These are phyloP conservation scores for Microcebus jonahi DNA, from an alignment of 2,113 vertebrate genomes.

Conservation along the genomic window DNA sequence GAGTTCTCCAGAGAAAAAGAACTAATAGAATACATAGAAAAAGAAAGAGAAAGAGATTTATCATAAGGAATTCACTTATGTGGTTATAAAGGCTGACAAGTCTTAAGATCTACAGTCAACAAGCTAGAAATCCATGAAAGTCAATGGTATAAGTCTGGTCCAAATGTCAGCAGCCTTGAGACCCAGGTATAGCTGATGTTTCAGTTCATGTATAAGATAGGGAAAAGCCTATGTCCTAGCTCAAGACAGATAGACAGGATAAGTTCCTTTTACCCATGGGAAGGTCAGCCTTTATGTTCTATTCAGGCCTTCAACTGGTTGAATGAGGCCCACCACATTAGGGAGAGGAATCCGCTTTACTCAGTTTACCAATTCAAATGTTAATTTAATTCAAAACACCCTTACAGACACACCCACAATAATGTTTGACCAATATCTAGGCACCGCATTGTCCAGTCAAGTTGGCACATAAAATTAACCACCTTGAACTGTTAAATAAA, in stretches of 20 bases:
- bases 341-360: neutral
- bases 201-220: neutral
- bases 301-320: too few species aligned
- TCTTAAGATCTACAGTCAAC: neutral
- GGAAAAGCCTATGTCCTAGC: neutral
- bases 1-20: neutral
- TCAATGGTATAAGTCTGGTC: fast-evolving
- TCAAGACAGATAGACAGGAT: neutral
- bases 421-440: neutral
- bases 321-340: neutral
- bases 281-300: neutral
- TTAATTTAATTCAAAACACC: neutral
- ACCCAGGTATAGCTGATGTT: neutral
- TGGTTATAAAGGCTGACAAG: fast-evolving
- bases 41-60: neutral
- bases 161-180: neutral
- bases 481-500: neutral
- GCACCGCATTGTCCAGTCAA: neutral
- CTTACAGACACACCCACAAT: neutral
- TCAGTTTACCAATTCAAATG: neutral
- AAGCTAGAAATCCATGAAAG: neutral
- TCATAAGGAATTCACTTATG: neutral
- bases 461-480: neutral
- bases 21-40: neutral
- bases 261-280: neutral